A percentile compares a stretch with the other conserved stretches of the same genome.
These are phyloP conservation scores for Drosophila picticornis DNA, from an alignment of 2,888 invertebrate species.

Conservation along the genomic window DNA sequence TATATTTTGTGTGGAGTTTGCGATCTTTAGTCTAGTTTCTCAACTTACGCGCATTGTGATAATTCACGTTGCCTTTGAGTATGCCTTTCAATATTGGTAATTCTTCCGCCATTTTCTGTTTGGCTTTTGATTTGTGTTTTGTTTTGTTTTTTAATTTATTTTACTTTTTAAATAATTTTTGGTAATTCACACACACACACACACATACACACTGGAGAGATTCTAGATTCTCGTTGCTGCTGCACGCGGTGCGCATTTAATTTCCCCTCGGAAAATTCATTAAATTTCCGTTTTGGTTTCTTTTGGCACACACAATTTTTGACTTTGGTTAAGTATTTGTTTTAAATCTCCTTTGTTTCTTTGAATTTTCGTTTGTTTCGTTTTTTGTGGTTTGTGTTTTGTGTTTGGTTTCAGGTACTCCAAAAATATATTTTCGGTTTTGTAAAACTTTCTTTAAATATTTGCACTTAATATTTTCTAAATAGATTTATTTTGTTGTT, in stretches of 20 bases:
- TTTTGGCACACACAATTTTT: slow-evolving; percentile 68
- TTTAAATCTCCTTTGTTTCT: neutral
- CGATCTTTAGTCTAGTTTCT: slow-evolving; percentile 3
- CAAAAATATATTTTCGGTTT: slow-evolving; percentile 24
- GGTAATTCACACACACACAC: slow-evolving; percentile 21
- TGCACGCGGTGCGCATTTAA: slow-evolving; percentile 56
- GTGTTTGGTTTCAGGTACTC: slow-evolving; percentile 40
- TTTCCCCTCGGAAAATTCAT: slow-evolving; percentile 46
- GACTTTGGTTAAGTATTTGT: slow-evolving; percentile 58
- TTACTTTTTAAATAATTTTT: slow-evolving; percentile 11
- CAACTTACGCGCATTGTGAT: slow-evolving; percentile 96
- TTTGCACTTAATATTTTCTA: slow-evolving; percentile 56
- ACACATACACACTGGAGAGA: slow-evolving; percentile 43
- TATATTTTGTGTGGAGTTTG: neutral
- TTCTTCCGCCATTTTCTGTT: slow-evolving; percentile 92
- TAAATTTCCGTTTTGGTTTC: slow-evolving; percentile 63
- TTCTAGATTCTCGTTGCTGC: slow-evolving; percentile 37
- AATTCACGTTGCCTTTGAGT: slow-evolving; percentile 95
- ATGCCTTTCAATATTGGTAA: slow-evolving; percentile 96
- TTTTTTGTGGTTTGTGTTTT: neutral
- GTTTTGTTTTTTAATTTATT: neutral
- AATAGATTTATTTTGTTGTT: slow-evolving; percentile 46
- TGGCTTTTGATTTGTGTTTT: slow-evolving; percentile 13
- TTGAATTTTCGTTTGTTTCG: neutral
- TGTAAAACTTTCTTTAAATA: slow-evolving; percentile 34